These are phyloP conservation scores for Seriola quinqueradiata DNA, from an alignment of 2,113 vertebrate genomes.

Conservation along the genomic window DNA sequence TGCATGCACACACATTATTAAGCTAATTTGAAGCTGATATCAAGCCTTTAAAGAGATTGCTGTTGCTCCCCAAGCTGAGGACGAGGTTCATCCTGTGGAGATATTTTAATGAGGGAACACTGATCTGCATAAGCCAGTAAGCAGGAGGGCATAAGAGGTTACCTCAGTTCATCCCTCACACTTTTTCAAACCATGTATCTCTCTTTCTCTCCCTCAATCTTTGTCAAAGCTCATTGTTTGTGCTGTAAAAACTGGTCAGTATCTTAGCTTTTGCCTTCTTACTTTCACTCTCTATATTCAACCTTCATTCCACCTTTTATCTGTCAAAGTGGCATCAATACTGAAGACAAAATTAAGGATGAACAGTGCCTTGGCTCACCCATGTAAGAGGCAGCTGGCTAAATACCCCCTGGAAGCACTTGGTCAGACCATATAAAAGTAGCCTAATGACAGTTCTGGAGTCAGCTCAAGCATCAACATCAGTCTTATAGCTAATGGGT, in stretches of 20 bases:
- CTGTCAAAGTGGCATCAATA: slow-evolving; percentile 22
- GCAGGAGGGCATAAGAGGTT: slow-evolving; percentile 39
- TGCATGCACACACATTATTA: slow-evolving; percentile 34
- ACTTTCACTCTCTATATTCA: background rate
- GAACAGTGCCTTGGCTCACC: slow-evolving; percentile 21
- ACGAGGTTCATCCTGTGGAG: slow-evolving; percentile 62
- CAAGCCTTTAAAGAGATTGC: slow-evolving; percentile 39
- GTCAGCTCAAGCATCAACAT: slow-evolving; percentile 31
- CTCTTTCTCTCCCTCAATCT: slow-evolving; percentile 32
- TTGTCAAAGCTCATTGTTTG: slow-evolving; percentile 33
- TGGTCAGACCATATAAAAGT: slow-evolving; percentile 41
- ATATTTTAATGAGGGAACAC: slow-evolving; percentile 75
- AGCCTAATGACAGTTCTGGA: slow-evolving; percentile 51
- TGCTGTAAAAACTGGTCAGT: slow-evolving; percentile 36
- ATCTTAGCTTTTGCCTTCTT: slow-evolving; percentile 14
- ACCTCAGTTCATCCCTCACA: slow-evolving; percentile 51
- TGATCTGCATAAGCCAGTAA: slow-evolving; percentile 74
- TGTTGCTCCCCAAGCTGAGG: slow-evolving; percentile 35
- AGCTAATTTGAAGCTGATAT: slow-evolving; percentile 51
- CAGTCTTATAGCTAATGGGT: slow-evolving; percentile 45
- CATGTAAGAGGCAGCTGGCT: slow-evolving; percentile 22
- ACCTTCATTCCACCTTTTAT: background rate
- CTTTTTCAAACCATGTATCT: slow-evolving; percentile 22
- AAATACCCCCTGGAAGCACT: slow-evolving; percentile 29
- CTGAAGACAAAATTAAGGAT: slow-evolving; percentile 14